Evolutionary conservation across 1,140 invertebrate genomes (phyloP).

Genomic region (Wiebesia pumilae): DNA sequence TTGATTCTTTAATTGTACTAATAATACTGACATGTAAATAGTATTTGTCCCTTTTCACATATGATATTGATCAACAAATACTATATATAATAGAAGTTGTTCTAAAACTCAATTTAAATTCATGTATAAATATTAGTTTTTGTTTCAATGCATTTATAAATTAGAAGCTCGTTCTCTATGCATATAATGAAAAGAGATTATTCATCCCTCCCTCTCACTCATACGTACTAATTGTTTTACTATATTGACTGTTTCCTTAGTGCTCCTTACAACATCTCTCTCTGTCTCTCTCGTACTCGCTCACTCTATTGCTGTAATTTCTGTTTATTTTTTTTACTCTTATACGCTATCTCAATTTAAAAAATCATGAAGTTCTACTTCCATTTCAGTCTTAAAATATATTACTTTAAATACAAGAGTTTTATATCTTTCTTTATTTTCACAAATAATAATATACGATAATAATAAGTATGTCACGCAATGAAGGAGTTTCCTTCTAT

Average conservation of each 20-base stretch:
- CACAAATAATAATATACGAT: not conserved
- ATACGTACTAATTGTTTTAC: too few relatives aligned
- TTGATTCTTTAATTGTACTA: not conserved
- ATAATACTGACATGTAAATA: constrained; percentile 14
- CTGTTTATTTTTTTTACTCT: not conserved
- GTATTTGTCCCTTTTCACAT: not conserved
- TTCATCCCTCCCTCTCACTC: too few relatives aligned
- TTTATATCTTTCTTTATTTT: not conserved
- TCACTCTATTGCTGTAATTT: not conserved
- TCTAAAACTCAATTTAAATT: constrained; percentile 5
- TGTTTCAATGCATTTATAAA: not conserved
- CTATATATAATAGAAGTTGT: not conserved
- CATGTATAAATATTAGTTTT: not conserved
- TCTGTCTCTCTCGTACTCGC: not conserved
- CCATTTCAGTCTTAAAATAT: not conserved
- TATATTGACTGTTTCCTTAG: too few relatives aligned
- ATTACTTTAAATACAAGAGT: not conserved
- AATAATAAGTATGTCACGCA: not conserved
- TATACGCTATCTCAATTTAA: not conserved
- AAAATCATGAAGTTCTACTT: not conserved
- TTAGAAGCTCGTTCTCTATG: not conserved
- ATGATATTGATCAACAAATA: not conserved
- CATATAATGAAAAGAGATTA: not conserved
- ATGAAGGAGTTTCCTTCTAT: not conserved
- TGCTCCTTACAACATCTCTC: not conserved